phyloP scores from a whole-genome alignment of 2,113 vertebrate genomes.

The Daboia siamensis region DNA sequence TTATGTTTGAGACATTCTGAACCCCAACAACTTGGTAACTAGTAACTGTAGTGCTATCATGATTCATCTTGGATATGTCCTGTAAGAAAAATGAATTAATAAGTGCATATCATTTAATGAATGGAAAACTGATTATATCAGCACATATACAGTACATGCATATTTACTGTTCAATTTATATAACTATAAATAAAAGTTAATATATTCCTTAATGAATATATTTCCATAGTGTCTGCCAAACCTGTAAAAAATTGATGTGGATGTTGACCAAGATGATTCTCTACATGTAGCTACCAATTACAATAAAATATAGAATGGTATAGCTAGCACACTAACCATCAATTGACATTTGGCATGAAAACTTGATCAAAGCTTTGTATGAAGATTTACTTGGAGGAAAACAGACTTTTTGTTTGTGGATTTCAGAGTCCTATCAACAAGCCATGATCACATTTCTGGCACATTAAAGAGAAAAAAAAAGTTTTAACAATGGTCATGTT shows the following conservation, averaged over 20 bases:
- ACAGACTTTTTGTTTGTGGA: too few relatives aligned
- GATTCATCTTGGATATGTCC: background rate
- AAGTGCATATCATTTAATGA: background rate
- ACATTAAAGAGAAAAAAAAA: background rate
- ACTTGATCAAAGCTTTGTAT: background rate
- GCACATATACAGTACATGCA: background rate
- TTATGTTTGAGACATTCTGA: background rate
- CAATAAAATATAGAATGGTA: background rate
- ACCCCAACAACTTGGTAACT: background rate
- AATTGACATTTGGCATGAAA: background rate
- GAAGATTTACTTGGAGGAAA: background rate
- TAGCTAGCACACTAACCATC: background rate
- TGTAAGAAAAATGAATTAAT: background rate
- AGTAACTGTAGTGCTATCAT: background rate
- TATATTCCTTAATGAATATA: background rate
- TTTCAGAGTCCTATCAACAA: background rate
- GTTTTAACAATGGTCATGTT: background rate
- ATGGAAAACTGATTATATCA: background rate
- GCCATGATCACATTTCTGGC: background rate
- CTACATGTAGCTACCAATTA: background rate
- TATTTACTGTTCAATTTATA: background rate
- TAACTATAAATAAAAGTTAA: background rate
- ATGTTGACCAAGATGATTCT: background rate
- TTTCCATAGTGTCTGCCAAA: background rate
- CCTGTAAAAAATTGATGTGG: background rate